Evolutionary conservation across 2,888 invertebrate species (phyloP), one percentile per base, ranked within the genome.

Genomic region (Dilophus febrilis): DNA sequence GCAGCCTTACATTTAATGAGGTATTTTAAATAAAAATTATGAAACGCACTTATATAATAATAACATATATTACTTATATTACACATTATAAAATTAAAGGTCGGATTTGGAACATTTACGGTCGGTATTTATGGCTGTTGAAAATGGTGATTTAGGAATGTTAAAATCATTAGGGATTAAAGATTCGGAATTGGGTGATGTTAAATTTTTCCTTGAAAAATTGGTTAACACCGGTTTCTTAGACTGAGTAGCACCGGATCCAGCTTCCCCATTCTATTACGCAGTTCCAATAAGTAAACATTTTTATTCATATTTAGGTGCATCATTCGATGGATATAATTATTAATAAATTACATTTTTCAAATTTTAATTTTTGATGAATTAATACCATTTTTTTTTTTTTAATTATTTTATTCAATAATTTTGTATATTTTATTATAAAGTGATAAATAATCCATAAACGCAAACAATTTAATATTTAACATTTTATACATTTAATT

Each of bases 171-270:
- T 92, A 46, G 91, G 91, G 49, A 91, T 92, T 64, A 90, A 91
- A 65, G 91, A 92, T 62, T 90, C 88, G 0, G 91, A 91, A 59
- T 70, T 92, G 47, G 90, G 90, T 14, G 91, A 92, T 58, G 90
- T 92, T 41, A 91, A 91, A 60, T 91, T 91, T 68, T 92, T 92
- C 72, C 72, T 92, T 54, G 91, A 91, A 69, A 90, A 91, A 65
- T 72, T 92, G 54, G 88, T 91, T 44, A 88, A 88, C 65, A 92
- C 91, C 49, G 91, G 91, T 51, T 92, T 92, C 68, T 77, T 92
- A 64, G 90, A 91, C 71, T 91, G 82, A 82, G 72, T 72, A 68
- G 71, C 70, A 63, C 72, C 72, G 69, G 74, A 74, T 71, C 72
- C 72, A 59, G 72, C 72, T 72, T 74, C 77, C 72, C 71, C 73